These are phyloP conservation scores for Pristiophorus japonicus DNA, from an alignment of 2,113 vertebrate genomes.

Conservation along the genomic window DNA sequence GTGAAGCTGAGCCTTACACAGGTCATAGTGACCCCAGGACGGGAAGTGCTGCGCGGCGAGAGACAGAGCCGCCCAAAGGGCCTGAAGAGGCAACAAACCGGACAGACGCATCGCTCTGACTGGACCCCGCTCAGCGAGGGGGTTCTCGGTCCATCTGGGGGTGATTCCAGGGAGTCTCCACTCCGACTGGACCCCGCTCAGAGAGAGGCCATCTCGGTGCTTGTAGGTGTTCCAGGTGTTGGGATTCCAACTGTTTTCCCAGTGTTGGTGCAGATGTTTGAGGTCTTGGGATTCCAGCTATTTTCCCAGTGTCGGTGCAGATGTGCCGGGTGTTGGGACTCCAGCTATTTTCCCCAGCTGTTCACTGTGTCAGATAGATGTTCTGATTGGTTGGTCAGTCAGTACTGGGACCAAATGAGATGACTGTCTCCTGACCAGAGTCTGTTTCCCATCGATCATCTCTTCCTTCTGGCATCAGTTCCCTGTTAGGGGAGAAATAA, in stretches of 20 bases:
- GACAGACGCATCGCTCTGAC: slow-evolving; percentile 71
- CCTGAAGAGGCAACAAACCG: slow-evolving; percentile 76
- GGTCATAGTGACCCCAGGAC: slow-evolving; percentile 92
- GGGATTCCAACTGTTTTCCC: slow-evolving; percentile 33
- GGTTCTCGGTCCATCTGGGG: background rate
- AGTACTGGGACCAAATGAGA: too few relatives aligned
- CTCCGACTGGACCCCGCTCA: background rate
- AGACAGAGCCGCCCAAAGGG: slow-evolving; percentile 77
- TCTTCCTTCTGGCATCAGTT: too few relatives aligned
- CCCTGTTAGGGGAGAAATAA: slow-evolving; percentile 55
- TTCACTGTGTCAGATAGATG: too few relatives aligned
- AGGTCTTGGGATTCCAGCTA: slow-evolving; percentile 39
- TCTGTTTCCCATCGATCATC: too few relatives aligned
- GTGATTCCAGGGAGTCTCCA: background rate
- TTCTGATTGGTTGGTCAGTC: too few relatives aligned
- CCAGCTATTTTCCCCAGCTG: slow-evolving; percentile 44
- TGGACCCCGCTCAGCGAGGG: background rate
- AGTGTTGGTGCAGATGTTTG: too few relatives aligned
- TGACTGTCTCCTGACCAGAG: too few relatives aligned
- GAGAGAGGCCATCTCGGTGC: too few relatives aligned
- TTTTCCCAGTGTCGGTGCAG: slow-evolving; percentile 34
- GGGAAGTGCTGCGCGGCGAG: slow-evolving; percentile 87
- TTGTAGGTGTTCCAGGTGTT: background rate
- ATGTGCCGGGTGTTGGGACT: slow-evolving; percentile 21
- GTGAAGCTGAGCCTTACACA: slow-evolving; percentile 92